Conservation (phyloP, 2,888 invertebrate species). For the Venustoraphidia nigricollis region DNA sequence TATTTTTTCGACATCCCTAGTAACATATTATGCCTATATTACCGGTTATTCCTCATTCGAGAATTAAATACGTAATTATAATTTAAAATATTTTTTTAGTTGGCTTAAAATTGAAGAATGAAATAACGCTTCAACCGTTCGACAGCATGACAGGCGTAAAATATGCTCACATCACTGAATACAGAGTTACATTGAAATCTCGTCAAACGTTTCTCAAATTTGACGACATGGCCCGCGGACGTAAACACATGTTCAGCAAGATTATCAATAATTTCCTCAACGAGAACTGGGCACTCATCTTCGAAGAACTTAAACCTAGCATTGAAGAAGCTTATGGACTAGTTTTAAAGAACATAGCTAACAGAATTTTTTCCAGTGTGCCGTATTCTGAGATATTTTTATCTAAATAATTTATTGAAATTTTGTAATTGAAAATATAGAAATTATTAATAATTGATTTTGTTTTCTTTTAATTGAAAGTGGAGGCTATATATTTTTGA, state of each 20-base stretch:
- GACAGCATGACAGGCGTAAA: constrained; percentile 33
- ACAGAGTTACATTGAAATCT: constrained; percentile 41
- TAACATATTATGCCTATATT: no score
- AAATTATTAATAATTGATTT: no score
- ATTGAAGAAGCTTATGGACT: constrained; percentile 46
- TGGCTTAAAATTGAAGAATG: no score
- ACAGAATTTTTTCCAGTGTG: constrained; percentile 45
- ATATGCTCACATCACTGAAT: constrained; percentile 43
- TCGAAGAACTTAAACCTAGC: constrained; percentile 45
- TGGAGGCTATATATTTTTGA: no score
- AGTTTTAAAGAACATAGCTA: constrained; percentile 43
- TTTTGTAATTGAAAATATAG: no score
- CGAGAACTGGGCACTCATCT: constrained; percentile 47
- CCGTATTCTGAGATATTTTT: constrained; percentile 44
- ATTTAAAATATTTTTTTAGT: no score
- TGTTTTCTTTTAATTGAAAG: no score
- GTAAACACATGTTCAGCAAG: constrained; percentile 36
- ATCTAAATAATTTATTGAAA: neutral
- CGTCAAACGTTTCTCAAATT: constrained; percentile 38
- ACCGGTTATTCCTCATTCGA: no score
- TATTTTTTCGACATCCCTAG: no score
- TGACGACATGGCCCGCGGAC: constrained; percentile 48
- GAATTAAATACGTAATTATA: no score
- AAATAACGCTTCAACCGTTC: no score
- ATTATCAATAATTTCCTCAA: constrained; percentile 53